A percentile compares a stretch with the other conserved stretches of the same genome.
Conservation (phyloP, 2,113 vertebrate genomes). For the Cathartes aura region DNA sequence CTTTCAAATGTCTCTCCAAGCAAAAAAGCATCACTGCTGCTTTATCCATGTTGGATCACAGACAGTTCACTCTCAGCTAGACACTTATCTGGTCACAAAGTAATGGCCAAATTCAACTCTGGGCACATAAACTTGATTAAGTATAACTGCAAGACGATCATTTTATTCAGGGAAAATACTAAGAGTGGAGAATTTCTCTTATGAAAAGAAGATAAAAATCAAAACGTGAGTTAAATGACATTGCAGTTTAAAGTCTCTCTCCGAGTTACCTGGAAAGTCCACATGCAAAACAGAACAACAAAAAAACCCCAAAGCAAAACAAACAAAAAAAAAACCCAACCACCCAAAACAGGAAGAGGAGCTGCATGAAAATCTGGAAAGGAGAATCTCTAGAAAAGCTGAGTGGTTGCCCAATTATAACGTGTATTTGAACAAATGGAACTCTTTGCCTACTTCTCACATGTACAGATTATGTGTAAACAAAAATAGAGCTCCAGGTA, state of each 20-base stretch:
- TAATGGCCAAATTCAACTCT: neutral
- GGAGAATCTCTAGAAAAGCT: neutral
- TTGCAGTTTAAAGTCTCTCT: neutral
- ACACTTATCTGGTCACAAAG: neutral
- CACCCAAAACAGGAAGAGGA: neutral
- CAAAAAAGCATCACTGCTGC: neutral
- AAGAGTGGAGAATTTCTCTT: neutral
- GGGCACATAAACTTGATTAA: neutral
- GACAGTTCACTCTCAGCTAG: neutral
- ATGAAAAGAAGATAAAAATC: neutral
- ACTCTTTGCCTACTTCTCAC: neutral
- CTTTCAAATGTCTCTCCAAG: neutral
- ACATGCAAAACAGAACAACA: neutral
- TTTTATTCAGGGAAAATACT: neutral
- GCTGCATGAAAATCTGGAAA: neutral
- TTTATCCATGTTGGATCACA: neutral
- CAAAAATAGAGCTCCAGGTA: neutral
- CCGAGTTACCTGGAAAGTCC: neutral
- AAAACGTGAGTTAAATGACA: neutral
- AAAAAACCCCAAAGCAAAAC: accelerated
- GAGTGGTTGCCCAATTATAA: neutral
- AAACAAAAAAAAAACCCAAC: neutral
- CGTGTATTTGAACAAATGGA: neutral
- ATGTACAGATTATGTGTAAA: neutral
- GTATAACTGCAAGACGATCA: neutral